phyloP scores from a whole-genome alignment of 1,140 invertebrate species.

The Nephila pilipes region DNA sequence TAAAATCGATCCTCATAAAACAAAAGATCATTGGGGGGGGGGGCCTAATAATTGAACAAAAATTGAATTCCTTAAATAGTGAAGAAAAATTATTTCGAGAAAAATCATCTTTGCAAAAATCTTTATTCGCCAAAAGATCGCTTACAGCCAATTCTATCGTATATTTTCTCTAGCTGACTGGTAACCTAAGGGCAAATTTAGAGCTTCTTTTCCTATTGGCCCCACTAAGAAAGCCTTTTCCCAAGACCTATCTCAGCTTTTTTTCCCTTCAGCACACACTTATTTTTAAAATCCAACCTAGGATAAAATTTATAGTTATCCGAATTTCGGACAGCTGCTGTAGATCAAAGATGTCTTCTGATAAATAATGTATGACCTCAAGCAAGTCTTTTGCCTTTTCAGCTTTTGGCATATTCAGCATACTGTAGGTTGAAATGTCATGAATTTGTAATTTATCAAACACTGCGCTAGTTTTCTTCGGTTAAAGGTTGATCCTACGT shows the following conservation, averaged over 20 bases:
- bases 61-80: too few relatives aligned
- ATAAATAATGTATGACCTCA: conserved; percentile 72
- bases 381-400: conserved; percentile 18
- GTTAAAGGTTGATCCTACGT: background rate
- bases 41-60: too few relatives aligned
- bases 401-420: conserved; percentile 32
- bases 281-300: conserved; percentile 54
- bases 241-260: conserved; percentile 34
- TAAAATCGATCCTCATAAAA: too few relatives aligned
- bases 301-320: conserved; percentile 62
- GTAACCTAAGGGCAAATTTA: conserved; percentile 37
- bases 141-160: conserved; percentile 13
- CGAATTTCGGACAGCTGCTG: conserved; percentile 33
- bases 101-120: background rate
- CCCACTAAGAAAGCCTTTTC: conserved; percentile 40
- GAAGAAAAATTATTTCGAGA: too few relatives aligned
- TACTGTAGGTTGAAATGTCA: conserved; percentile 50
- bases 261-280: conserved; percentile 56
- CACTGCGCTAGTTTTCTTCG: background rate
- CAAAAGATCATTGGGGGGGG: too few relatives aligned
- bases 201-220: conserved; percentile 50
- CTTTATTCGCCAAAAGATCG: conserved; percentile 51
- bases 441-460: conserved; percentile 47
- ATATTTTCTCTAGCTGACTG: background rate
- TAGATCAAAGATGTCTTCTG: conserved; percentile 60